Conservation (phyloP, 2,797 vertebrate species). For the Pseudochirops corinnae region DNA sequence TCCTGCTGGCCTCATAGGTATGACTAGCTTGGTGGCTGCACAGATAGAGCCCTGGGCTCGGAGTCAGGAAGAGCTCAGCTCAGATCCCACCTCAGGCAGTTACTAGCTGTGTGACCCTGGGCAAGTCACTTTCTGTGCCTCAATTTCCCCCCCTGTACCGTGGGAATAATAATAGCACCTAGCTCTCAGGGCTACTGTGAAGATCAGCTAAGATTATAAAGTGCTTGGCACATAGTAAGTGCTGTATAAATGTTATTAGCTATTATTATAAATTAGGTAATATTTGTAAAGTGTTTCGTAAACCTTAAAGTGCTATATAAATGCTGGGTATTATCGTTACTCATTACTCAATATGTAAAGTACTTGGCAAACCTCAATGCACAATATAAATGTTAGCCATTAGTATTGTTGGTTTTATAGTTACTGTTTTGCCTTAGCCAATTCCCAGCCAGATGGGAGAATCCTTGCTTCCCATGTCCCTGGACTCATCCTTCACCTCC, state of each 20-base stretch:
- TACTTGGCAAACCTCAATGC: background rate
- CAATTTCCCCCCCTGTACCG: background rate
- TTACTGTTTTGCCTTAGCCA: background rate
- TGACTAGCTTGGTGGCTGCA: background rate
- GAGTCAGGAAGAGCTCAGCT: background rate
- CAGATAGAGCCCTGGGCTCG: background rate
- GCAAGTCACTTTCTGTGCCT: background rate
- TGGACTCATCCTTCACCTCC: background rate
- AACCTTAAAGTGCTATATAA: background rate
- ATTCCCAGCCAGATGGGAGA: background rate
- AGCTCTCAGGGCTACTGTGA: background rate
- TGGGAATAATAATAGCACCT: background rate
- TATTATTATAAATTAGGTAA: background rate
- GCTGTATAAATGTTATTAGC: background rate
- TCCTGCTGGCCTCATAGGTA: background rate
- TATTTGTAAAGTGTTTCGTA: background rate
- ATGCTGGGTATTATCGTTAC: no score
- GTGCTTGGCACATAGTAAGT: background rate
- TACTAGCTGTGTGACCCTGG: background rate
- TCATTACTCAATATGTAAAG: background rate
- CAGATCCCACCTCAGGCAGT: background rate
- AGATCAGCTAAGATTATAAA: background rate
- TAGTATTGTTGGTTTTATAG: background rate
- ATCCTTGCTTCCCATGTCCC: background rate
- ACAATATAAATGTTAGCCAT: background rate